Evolutionary conservation across 2,888 invertebrate species (phyloP), one percentile per base, ranked within the genome.

Genomic region (Eucera pruinosa): DNA sequence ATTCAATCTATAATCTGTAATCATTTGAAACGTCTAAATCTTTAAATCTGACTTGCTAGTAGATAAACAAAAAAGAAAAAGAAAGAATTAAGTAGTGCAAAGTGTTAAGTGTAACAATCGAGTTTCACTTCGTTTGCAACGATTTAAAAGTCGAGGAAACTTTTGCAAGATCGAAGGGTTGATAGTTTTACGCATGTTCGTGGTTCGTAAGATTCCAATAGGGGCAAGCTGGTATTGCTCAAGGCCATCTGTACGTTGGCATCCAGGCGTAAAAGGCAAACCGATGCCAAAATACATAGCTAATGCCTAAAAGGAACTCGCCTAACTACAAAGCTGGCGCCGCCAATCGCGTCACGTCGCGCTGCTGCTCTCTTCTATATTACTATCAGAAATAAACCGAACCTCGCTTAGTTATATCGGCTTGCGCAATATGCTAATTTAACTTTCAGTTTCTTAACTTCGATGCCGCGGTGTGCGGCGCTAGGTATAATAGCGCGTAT

Each of bases 341-440:
- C 62, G 50, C 52, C 62, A 45, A 1, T 41, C 41, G 39, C 45
- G 66, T 58, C 33, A 5, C 62, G 58, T 52, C 43, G n/a, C n/a
- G n/a, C n/a, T n/a, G n/a, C n/a, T n/a, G n/a, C n/a, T n/a, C n/a
- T n/a, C n/a, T n/a, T n/a, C 62, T 23, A 57, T 68, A 54, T 68
- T 43, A 57, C 25, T 43, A 39, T 45, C 79, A 71, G 66, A 80
- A 80, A 77, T 69, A 73, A 69, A 65, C 68, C 50, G 23, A 72
- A 80, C 60, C 57, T 20, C 54, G 27, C n/a, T n/a, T n/a, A n/a
- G n/a, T n/a, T n/a, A 47, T 65, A 47, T 45, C 50, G 30, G 45
- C 30, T 79, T 77, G 68, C 73, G 77, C 77, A 80, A 80, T 47
- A 9, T 58, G 47, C 48, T 69, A 70, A 77, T 66, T 77, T 70